Percentiles rank a stretch among this genome's conserved stretches.
These are phyloP conservation scores for Hirtodrosophila histrioides DNA, from an alignment of 2,888 invertebrate species.

Conservation along the genomic window DNA sequence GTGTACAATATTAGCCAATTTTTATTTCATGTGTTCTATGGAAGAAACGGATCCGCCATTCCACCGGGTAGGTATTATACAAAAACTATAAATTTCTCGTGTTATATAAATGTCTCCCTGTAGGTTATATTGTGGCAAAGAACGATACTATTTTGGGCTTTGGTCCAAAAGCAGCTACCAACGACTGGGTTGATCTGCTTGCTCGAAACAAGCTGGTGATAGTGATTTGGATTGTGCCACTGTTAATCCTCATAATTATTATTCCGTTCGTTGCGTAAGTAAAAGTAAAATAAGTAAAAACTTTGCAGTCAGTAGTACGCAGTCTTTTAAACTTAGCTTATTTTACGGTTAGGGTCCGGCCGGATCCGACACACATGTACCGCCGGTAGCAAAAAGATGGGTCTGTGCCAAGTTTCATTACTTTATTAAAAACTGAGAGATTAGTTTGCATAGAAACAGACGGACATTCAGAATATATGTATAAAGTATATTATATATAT, in stretches of 20 bases:
- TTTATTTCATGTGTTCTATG: neutral
- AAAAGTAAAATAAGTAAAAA: neutral
- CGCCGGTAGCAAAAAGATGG: no score
- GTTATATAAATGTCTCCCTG: neutral
- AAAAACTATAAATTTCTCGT: neutral
- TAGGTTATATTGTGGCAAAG: conserved; percentile 7
- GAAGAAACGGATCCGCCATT: neutral
- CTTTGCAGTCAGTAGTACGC: no score
- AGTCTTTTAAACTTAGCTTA: no score
- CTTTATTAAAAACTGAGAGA: no score
- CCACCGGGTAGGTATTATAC: conserved; percentile 2
- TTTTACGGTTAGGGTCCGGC: no score
- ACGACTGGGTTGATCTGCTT: conserved; percentile 85
- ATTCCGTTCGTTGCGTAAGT: conserved; percentile 91
- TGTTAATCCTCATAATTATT: conserved; percentile 88
- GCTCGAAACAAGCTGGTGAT: conserved; percentile 85
- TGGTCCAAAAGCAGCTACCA: conserved; percentile 74
- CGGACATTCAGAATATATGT: no score
- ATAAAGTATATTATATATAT: no score
- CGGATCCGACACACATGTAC: no score
- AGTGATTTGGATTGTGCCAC: conserved; percentile 86
- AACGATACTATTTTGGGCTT: conserved; percentile 33
- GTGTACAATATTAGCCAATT: neutral
- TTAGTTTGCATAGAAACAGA: no score
- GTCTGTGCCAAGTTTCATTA: no score